Base-by-base conservation (phyloP, 35 echinoderm and acorn worm genomes). In the Anneissia japonica region DNA sequence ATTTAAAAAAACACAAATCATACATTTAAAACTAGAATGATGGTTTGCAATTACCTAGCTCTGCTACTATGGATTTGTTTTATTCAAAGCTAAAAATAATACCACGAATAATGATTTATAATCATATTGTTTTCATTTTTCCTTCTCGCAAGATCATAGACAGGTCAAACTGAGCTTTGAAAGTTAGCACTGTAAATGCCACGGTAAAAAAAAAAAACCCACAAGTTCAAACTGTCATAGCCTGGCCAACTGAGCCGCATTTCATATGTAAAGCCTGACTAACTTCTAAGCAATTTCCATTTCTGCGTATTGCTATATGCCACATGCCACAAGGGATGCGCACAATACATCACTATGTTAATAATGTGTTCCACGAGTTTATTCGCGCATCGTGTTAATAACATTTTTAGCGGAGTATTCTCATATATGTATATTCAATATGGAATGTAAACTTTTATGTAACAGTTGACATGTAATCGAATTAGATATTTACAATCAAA, bases 201-300 rank as follows among this genome's bases (percentile, higher is more conserved):
- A 64, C 51, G 21, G 51, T 64, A 64, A 12, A 23, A 64, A n/a
- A n/a, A n/a, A 16, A 64, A 43, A 64, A 43, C 40, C 40, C 19
- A 12, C 26, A 23, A 23, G 51, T 64, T 64, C 51, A 64, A 64
- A 64, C 76, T 37, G 36, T 37, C 76, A 77, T 3, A 16, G 3
- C 4, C 14, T 32, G 32, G 32, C 14, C 76, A 77, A 35, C 76
- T 77, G 33, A 77, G 32, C 76, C 14, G 11, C 76, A 32, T 77
- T 77, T 77, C 76, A 77, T 77, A 34, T 77, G 32, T 35, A 77
- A 77, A 77, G 76, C 76, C 33, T 77, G 32, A 31, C 6, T 35
- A 12, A 34, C 14, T 37, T 77, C 13, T 1, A 75, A 77, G 36
- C 32, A 77, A 77, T 35, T 32, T 77, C 13, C 76, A 77, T 35